phyloP scores from a whole-genome alignment of 2,888 invertebrate genomes.

The Drosophila crucigera region DNA sequence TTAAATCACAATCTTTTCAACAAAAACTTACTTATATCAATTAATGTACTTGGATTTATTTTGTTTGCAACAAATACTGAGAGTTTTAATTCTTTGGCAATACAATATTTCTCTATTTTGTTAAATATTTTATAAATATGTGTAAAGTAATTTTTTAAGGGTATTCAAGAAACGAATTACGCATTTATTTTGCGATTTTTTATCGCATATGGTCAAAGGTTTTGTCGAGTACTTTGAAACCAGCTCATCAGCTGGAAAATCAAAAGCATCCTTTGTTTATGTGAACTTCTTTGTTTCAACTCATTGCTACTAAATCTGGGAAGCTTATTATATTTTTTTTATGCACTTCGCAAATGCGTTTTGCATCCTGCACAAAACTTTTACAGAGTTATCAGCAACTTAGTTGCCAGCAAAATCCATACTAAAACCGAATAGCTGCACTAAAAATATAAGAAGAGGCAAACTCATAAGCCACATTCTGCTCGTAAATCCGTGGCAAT shows the following conservation, averaged over 20 bases:
- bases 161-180: slow-evolving; percentile 2
- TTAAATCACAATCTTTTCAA: background rate
- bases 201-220: slow-evolving; percentile 78
- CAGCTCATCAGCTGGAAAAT: slow-evolving; percentile 73
- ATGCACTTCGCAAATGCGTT: slow-evolving; percentile 58
- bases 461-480: slow-evolving; percentile 1
- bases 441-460: background rate
- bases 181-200: slow-evolving; percentile 26
- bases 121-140: background rate
- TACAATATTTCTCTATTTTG: background rate
- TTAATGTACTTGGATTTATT: background rate
- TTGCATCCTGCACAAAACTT: slow-evolving; percentile 49
- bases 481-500: slow-evolving; percentile 49
- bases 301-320: slow-evolving; percentile 35
- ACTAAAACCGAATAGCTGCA: slow-evolving; percentile 19
- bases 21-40: background rate
- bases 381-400: slow-evolving; percentile 67
- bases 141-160: background rate
- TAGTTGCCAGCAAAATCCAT: slow-evolving; percentile 44
- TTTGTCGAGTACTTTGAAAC: slow-evolving; percentile 70
- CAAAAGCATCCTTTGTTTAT: slow-evolving; percentile 67
- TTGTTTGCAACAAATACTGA: background rate
- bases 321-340: slow-evolving; percentile 74
- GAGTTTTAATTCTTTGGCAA: background rate
- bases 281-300: slow-evolving; percentile 56